phyloP scores from a whole-genome alignment of 1,140 invertebrate genomes.

The Tetramorium parvispinum region DNA sequence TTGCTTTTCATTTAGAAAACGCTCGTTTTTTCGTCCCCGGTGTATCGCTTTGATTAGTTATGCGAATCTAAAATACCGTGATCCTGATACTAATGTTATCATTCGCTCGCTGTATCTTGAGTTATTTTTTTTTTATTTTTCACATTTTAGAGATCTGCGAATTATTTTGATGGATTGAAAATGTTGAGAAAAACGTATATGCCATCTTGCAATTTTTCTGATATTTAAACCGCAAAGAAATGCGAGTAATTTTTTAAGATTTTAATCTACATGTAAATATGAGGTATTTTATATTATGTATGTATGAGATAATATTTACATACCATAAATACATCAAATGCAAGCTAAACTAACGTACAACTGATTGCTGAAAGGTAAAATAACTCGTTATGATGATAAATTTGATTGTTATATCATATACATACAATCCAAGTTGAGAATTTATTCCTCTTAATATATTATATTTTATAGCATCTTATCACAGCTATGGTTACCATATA shows the following conservation, averaged over 20 bases:
- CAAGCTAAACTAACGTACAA: background rate
- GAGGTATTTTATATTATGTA: background rate
- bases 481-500: conserved; percentile 10
- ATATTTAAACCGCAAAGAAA: background rate
- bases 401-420: conserved; percentile 30
- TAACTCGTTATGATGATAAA: conserved; percentile 37
- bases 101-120: background rate
- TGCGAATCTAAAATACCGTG: conserved; percentile 17
- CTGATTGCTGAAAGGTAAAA: background rate
- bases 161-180: background rate
- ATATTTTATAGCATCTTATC: background rate
- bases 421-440: conserved; percentile 3
- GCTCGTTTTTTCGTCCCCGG: background rate
- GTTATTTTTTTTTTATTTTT: background rate
- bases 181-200: background rate
- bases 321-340: background rate
- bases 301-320: background rate
- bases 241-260: background rate
- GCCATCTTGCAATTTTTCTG: background rate
- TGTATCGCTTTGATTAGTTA: conserved; percentile 33
- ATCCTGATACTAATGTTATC: conserved; percentile 9
- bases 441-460: conserved; percentile 13
- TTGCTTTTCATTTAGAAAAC: conserved; percentile 11
- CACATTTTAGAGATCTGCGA: background rate
- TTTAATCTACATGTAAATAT: background rate